Evolutionary conservation across 2,797 vertebrate genomes (phyloP), one percentile per base, ranked within the genome.

Genomic region (Acanthis flammea): DNA sequence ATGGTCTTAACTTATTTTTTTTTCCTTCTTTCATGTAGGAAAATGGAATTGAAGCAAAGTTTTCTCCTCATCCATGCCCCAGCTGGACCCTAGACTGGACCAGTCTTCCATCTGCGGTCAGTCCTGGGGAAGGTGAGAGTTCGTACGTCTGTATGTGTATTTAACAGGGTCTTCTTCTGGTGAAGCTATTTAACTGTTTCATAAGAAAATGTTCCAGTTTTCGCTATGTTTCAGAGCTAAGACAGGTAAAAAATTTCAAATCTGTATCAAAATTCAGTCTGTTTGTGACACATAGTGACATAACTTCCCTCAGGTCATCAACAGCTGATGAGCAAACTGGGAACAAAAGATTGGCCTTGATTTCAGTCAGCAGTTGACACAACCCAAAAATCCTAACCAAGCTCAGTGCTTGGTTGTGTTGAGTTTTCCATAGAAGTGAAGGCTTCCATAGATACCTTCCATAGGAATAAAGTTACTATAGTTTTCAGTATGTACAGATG

Each of bases 51-150:
- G 97, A 99, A 95, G 98, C 98, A 19, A 95, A 97, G 37, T 99
- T 99, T 95, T 97, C 98, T 89, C 97, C 98, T 66, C 99, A 99
- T 97, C 99, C 99, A 2, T 98, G 97, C 95, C 98, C 99, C 74
- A 84, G 24, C 47, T 99, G 98, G 98, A 98, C 98, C 14, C 95
- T 99, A 93, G 98, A 99, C 14, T 99, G 99, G 99, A 97, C 98
- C 72, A 97, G 37, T 87, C 97, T 99, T 53, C 99, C 99, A 66
- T 95, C 96, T 92, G 99, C 99, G 44, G 99, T 99, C 94, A 99
- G 97, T 97, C 99, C 99, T 81, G 98, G 98, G 78, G 98, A 99
- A 98, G 99, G 99, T 99, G 97, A 94, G 93, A 21, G 42, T 47
- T 51, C 75, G 48, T 44, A 17, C 54, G 21, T 45, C 4, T 44